phyloP scores from a whole-genome alignment of 2,113 vertebrate genomes.

The Junco hyemalis region DNA sequence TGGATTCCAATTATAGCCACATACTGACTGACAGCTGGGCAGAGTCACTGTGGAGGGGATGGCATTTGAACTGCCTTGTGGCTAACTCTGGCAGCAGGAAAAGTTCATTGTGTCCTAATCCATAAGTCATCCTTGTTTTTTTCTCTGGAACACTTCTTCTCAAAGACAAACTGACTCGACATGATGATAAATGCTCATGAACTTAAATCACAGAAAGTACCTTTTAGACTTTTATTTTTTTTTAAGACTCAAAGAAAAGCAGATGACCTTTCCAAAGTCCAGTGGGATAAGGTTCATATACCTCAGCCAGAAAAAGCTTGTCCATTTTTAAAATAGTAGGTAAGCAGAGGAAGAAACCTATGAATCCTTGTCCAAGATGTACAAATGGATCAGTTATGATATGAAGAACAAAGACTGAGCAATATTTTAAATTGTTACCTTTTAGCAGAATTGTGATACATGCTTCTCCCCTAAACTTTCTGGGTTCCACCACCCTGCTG shows the following conservation, averaged over 20 bases:
- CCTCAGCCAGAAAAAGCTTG: neutral
- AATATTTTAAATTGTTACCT: neutral
- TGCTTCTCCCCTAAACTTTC: neutral
- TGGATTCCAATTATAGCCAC: neutral
- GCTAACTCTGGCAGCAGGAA: constrained; percentile 1
- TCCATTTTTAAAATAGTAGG: neutral
- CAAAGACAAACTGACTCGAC: neutral
- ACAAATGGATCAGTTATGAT: neutral
- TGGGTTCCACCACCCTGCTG: rapidly evolving
- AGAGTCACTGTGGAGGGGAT: neutral
- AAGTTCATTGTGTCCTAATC: constrained; percentile 15
- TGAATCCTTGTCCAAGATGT: neutral
- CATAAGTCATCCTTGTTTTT: neutral
- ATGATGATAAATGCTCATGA: neutral
- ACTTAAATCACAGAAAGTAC: constrained; percentile 46
- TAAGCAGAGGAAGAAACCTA: neutral
- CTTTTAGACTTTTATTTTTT: neutral
- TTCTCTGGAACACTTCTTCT: neutral
- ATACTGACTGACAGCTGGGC: neutral
- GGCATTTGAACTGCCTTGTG: neutral
- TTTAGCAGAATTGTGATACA: neutral
- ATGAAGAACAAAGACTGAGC: neutral
- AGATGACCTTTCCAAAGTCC: constrained; percentile 21
- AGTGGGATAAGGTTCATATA: neutral
- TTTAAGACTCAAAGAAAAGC: neutral